Base-by-base conservation (phyloP, 2,797 vertebrate species). In the Brachyrhaphis roseni region DNA sequence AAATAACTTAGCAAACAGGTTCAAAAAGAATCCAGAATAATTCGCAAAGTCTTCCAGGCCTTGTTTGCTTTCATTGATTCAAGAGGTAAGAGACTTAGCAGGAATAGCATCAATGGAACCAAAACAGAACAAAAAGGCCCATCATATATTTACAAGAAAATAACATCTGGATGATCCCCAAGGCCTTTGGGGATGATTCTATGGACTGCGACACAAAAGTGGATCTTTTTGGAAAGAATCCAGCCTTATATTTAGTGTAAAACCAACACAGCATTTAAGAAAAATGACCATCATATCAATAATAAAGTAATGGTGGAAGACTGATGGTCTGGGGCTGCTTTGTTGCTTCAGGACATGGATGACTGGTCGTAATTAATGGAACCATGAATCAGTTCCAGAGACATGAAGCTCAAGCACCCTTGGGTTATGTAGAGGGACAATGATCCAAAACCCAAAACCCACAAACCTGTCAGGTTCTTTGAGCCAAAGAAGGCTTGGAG, bases 391-490 rank as follows among this genome's bases (percentile, higher is more conserved):
- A 68, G 18, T 26, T 41, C 16, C 15, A 68, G 62, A 64, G 34
- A 64, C 62, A 34, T 20, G 62, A 41, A 41, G 64, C 64, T 68
- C 64, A 68, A 41, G 18, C 18, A 41, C 64, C 36, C 36, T 68
- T 10, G 64, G 64, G 8, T 68, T 39, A 68, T 41, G 36, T 26
- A 41, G 34, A 36, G 31, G 31, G 7, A 64, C 31, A 23, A 20
- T 36, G 62, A 64, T 64, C 62, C 62, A 62, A 62, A 62, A 13
- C 62, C 62, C 62, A 62, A 62, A 62, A 13, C 62, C 62, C 34
- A 18, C 31, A 64, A 64, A 64, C 62, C 36, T 68, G 59, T 41
- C 64, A 68, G 64, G 18, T 12, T 23, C 0, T 68, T 68, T 41
- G 64, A 41, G 18, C 8, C 31, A 66, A 18, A 66, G 62, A 66